These are phyloP conservation scores for Rambutsinella grinnellia DNA, from an alignment of 2,888 invertebrate genomes.

Conservation along the genomic window DNA sequence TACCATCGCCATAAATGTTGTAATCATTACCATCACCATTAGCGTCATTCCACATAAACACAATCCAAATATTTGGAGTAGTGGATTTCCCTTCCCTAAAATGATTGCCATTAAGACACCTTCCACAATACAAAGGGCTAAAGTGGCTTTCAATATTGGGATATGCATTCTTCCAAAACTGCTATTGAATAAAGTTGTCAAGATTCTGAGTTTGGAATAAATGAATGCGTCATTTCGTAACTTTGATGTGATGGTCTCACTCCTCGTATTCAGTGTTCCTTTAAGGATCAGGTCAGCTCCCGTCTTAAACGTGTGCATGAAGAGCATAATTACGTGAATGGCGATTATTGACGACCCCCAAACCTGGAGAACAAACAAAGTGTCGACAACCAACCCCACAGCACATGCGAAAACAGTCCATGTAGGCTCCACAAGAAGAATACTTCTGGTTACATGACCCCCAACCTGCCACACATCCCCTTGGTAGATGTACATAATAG, in stretches of 20 bases:
- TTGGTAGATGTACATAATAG: too few species aligned
- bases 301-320: slow-evolving; percentile 8
- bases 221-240: background rate
- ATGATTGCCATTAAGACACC: background rate
- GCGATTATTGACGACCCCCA: background rate
- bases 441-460: too few species aligned
- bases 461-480: too few species aligned
- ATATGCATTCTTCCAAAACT: background rate
- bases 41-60: background rate
- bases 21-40: background rate
- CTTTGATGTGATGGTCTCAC: too few species aligned
- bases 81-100: background rate
- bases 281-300: background rate
- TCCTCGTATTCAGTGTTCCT: background rate
- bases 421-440: too few species aligned
- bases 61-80: background rate
- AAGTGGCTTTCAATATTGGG: background rate
- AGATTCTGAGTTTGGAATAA: slow-evolving; percentile 1
- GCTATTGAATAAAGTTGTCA: background rate
- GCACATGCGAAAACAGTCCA: too few species aligned
- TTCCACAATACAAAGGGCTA: background rate
- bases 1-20: slow-evolving; percentile 1
- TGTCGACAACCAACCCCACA: background rate
- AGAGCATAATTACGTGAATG: background rate
- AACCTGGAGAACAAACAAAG: background rate